Conservation (phyloP, 2,113 vertebrate species). For the Rynchops niger region DNA sequence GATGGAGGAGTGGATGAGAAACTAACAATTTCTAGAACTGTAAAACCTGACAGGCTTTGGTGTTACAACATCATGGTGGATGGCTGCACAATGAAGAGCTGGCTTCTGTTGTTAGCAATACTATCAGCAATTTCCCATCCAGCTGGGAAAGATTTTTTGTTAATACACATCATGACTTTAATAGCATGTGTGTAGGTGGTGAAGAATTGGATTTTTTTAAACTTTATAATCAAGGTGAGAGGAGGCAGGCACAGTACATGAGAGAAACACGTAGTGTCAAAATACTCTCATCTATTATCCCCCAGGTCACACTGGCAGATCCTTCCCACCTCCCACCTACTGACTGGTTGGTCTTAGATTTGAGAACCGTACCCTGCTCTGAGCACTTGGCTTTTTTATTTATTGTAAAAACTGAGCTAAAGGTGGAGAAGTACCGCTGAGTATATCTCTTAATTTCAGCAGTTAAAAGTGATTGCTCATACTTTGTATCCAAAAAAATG, state of each 20-base stretch:
- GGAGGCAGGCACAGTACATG: constrained; percentile 44
- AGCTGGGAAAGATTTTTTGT: constrained; percentile 58
- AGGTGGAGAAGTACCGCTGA: background rate
- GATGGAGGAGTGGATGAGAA: constrained; percentile 29
- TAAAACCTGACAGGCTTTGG: background rate
- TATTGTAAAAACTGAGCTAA: constrained; percentile 26
- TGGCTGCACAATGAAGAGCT: constrained; percentile 21
- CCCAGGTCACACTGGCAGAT: constrained; percentile 61
- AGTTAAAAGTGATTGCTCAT: constrained; percentile 14
- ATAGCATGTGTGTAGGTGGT: constrained; percentile 63
- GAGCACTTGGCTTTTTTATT: constrained; percentile 31
- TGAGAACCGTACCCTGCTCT: constrained; percentile 21
- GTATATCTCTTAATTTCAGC: background rate
- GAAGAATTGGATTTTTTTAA: constrained; percentile 59
- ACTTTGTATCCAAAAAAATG: constrained; percentile 14
- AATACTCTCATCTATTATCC: constrained; percentile 63
- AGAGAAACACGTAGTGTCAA: constrained; percentile 60
- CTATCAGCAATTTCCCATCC: constrained; percentile 54
- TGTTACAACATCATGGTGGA: constrained; percentile 2
- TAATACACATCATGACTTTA: constrained; percentile 71
- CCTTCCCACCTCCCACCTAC: constrained; percentile 66
- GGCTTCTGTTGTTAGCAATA: constrained; percentile 1
- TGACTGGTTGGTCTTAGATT: constrained; percentile 47
- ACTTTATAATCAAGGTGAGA: constrained; percentile 70
- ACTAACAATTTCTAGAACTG: background rate